Evolutionary conservation across 2,888 invertebrate species (phyloP).

Genomic region (Macrophya annulata): DNA sequence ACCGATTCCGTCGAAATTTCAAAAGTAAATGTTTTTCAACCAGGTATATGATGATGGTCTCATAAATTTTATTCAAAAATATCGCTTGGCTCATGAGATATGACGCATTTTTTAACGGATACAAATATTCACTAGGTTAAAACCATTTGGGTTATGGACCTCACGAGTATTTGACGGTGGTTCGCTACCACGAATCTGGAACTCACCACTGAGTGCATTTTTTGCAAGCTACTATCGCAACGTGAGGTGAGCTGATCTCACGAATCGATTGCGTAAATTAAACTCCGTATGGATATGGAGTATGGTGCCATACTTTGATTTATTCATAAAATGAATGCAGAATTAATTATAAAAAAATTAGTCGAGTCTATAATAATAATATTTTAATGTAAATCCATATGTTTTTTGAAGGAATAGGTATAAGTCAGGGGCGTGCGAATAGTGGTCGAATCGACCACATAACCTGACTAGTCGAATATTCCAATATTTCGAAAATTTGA

Average conservation of each 20-base stretch:
- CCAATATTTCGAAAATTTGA: too few relatives aligned
- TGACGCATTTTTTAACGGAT: not conserved
- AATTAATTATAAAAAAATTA: not conserved
- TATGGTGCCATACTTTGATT: not conserved
- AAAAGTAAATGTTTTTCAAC: not conserved
- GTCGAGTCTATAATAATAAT: not conserved
- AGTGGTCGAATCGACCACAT: too few relatives aligned
- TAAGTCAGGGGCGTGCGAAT: too few relatives aligned
- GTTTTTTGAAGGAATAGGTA: not conserved
- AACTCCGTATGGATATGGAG: not conserved
- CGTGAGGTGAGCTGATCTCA: too few relatives aligned
- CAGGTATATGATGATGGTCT: not conserved
- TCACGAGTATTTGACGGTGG: not conserved
- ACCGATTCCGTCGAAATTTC: not conserved
- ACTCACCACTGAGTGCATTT: too few relatives aligned
- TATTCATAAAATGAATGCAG: not conserved
- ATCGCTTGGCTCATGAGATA: not conserved
- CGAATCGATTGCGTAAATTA: too few relatives aligned
- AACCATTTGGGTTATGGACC: not conserved
- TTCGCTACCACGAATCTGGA: not conserved
- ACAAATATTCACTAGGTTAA: not conserved
- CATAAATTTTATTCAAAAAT: constrained; percentile 10
- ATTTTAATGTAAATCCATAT: not conserved
- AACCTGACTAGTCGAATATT: too few relatives aligned
- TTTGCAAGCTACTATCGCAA: too few relatives aligned